Evolutionary conservation across 2,113 vertebrate species (phyloP).

Genomic region (Thalassarche chlororhynchos): DNA sequence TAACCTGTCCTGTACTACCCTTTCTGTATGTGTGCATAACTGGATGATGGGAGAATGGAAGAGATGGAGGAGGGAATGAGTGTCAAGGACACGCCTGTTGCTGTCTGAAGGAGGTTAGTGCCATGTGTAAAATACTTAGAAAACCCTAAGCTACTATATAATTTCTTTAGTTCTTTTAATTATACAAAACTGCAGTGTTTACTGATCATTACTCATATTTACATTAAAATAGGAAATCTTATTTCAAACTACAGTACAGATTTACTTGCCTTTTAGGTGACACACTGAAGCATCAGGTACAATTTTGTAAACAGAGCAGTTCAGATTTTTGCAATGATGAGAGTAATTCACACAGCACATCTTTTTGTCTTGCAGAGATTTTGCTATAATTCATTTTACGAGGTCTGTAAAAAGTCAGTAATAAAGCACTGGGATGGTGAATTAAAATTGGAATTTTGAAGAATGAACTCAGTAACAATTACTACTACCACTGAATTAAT

Average conservation of each 20-base stretch:
- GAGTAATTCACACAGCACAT: background rate
- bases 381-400: background rate
- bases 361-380: background rate
- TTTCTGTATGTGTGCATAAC: too few species aligned
- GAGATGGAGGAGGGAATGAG: background rate
- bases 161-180: background rate
- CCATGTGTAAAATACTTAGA: background rate
- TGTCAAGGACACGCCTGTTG: background rate
- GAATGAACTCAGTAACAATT: slow-evolving; percentile 11
- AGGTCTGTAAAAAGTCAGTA: background rate
- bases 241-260: background rate
- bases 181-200: background rate
- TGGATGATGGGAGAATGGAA: background rate
- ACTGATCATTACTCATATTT: background rate
- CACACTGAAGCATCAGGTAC: background rate
- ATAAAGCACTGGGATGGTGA: background rate
- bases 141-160: background rate
- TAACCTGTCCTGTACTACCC: background rate
- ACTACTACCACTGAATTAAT: slow-evolving; percentile 22
- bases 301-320: background rate
- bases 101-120: background rate
- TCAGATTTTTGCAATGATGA: background rate
- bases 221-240: background rate
- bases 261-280: background rate
- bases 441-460: slow-evolving; percentile 12